A percentile compares a stretch with the other conserved stretches of the same genome.
Evolutionary conservation across 2,797 vertebrate genomes (phyloP).

Genomic region (Argyrosomus regius): DNA sequence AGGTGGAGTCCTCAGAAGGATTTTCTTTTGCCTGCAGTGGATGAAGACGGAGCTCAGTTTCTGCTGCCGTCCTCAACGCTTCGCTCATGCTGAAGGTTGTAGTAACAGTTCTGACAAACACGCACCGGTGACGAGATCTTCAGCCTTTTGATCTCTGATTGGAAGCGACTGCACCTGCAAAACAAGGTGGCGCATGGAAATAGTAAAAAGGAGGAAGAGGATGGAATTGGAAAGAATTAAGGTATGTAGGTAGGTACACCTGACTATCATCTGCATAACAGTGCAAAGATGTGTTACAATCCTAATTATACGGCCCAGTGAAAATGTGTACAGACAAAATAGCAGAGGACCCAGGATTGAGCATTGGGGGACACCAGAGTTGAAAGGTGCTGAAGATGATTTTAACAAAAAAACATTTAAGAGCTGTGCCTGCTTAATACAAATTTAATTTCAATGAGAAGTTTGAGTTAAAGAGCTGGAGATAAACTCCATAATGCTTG

Average conservation of each 20-base stretch:
- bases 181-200: rapidly evolving
- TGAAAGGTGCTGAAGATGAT: background rate
- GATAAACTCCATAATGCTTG: no score
- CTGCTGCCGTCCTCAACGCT: slow-evolving; percentile 89
- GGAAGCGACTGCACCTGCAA: slow-evolving; percentile 96
- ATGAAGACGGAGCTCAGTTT: slow-evolving; percentile 81
- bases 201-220: no score
- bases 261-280: background rate
- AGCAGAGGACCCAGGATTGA: background rate
- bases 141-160: slow-evolving; percentile 97
- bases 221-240: background rate
- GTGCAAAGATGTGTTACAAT: background rate
- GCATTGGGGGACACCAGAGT: background rate
- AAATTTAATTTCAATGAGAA: background rate
- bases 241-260: no score
- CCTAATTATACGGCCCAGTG: background rate
- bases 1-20: slow-evolving; percentile 13
- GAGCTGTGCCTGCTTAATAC: background rate
- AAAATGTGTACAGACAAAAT: background rate
- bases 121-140: slow-evolving; percentile 98
- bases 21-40: background rate
- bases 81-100: slow-evolving; percentile 97
- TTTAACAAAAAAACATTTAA: background rate
- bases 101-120: slow-evolving; percentile 99
- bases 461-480: background rate